phyloP scores from a whole-genome alignment of 2,888 invertebrate species.

The Nomada ferruginata region DNA sequence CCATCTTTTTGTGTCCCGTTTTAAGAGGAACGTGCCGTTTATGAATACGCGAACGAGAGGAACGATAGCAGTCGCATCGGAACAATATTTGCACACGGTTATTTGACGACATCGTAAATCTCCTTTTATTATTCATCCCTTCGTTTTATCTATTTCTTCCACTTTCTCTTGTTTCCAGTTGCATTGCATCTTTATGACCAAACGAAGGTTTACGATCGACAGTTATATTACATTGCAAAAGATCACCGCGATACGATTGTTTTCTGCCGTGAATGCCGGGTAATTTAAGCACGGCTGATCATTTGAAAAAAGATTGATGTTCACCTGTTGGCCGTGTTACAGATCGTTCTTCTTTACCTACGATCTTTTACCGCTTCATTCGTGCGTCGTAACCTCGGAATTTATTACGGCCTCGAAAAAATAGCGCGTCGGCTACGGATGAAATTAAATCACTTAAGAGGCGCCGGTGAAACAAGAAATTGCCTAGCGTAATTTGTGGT shows the following conservation, averaged over 20 bases:
- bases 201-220: slow-evolving; percentile 53
- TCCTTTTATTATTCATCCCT: slow-evolving; percentile 11
- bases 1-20: not conserved
- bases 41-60: not conserved
- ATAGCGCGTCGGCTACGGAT: not conserved
- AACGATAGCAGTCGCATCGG: slow-evolving; percentile 19
- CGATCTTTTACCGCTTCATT: not conserved
- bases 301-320: slow-evolving; percentile 43
- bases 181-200: slow-evolving; percentile 38
- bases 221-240: slow-evolving; percentile 41
- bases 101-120: slow-evolving; percentile 43
- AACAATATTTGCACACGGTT: slow-evolving; percentile 20
- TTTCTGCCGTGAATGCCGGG: not conserved
- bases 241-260: slow-evolving; percentile 48
- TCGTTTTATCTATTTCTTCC: slow-evolving; percentile 37
- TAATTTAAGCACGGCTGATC: slow-evolving; percentile 37
- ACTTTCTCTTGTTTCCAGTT: slow-evolving; percentile 24
- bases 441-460: slow-evolving; percentile 28
- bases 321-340: slow-evolving; percentile 22
- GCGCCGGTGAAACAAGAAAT: slow-evolving; percentile 13
- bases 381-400: slow-evolving; percentile 11
- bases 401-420: not conserved
- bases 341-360: not conserved
- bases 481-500: not conserved
- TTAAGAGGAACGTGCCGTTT: not conserved